These are phyloP conservation scores for Solen grandis DNA, from an alignment of 1,140 invertebrate genomes.

Conservation along the genomic window DNA sequence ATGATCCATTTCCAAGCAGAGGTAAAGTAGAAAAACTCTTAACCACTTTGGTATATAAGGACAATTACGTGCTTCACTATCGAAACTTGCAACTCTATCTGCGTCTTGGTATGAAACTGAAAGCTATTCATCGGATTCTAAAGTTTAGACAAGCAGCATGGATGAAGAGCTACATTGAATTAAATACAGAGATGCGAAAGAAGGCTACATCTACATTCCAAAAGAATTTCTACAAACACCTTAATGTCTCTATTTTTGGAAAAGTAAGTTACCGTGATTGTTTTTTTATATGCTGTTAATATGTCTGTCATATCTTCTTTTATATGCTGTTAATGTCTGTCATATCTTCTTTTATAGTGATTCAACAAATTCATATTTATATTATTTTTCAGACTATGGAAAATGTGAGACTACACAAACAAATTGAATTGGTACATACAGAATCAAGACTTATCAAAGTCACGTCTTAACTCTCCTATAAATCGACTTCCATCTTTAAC, in stretches of 20 bases:
- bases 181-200: neutral
- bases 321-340: neutral
- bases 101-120: neutral
- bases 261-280: neutral
- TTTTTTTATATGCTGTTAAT: neutral
- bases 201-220: neutral
- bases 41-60: too few relatives aligned
- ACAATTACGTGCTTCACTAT: too few relatives aligned
- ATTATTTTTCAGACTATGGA: neutral
- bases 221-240: neutral
- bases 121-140: neutral
- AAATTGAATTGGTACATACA: neutral
- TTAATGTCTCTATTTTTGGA: neutral
- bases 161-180: neutral
- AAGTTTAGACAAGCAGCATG: neutral
- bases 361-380: neutral
- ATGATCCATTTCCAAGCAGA: neutral
- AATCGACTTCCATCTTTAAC: neutral
- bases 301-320: neutral
- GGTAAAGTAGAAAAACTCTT: neutral
- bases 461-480: neutral
- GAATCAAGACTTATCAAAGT: neutral
- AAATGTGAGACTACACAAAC: neutral
- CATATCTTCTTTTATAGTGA: neutral
- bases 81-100: neutral